Evolutionary conservation across 2,113 vertebrate species (phyloP).

Genomic region (Neopipo cinnamomea): DNA sequence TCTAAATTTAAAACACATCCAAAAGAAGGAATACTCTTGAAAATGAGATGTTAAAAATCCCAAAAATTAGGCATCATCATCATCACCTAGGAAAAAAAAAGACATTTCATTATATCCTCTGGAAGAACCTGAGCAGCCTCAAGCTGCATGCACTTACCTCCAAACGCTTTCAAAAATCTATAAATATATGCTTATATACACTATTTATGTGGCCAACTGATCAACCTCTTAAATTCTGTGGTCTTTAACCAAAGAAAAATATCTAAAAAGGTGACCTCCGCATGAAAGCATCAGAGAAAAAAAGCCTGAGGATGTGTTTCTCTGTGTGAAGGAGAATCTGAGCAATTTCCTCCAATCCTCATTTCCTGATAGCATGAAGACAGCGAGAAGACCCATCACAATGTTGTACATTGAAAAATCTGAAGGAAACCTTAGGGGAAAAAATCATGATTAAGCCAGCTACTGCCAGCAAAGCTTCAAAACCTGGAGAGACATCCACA

Average conservation of each 20-base stretch:
- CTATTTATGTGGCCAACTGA: conserved; percentile 50
- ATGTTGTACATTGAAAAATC: conserved; percentile 67
- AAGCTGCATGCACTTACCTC: conserved; percentile 65
- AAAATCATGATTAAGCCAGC: conserved; percentile 70
- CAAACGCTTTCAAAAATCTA: conserved; percentile 50
- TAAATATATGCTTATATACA: conserved; percentile 10
- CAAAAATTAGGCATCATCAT: conserved; percentile 46
- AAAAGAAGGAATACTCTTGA: conserved; percentile 58
- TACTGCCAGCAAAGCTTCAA: conserved; percentile 75
- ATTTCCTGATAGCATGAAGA: conserved; percentile 75
- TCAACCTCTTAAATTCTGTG: conserved; percentile 63
- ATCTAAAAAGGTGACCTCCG: conserved; percentile 71
- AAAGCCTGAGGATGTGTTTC: conserved; percentile 71
- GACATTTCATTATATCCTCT: conserved; percentile 65
- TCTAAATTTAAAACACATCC: conserved; percentile 44
- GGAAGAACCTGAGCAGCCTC: conserved; percentile 60
- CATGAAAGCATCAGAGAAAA: conserved; percentile 60
- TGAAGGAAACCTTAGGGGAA: conserved; percentile 59
- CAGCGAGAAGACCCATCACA: conserved; percentile 73
- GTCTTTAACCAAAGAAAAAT: conserved; percentile 65
- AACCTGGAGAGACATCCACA: conserved; percentile 77
- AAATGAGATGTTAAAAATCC: conserved; percentile 61
- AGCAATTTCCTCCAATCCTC: conserved; percentile 74
- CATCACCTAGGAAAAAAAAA: conserved; percentile 62
- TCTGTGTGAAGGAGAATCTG: conserved; percentile 72